Evolutionary conservation across 2,888 invertebrate species (phyloP).

Genomic region (Standfussiana lucernea): DNA sequence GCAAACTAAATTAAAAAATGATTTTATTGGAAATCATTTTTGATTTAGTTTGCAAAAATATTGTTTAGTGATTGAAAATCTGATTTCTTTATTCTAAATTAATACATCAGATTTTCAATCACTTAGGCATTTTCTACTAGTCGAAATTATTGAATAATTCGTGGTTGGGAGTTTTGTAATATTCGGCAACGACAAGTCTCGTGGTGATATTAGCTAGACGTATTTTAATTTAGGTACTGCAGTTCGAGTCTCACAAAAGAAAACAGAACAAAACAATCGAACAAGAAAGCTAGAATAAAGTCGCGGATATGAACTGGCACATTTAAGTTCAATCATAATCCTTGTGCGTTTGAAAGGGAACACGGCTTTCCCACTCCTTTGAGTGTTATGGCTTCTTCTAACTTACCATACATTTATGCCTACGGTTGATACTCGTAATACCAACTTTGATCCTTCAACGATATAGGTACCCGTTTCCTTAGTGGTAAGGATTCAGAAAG

Average conservation of each 20-base stretch:
- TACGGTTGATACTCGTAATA: conserved; percentile 14
- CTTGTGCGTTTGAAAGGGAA: conserved; percentile 26
- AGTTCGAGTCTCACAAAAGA: neutral
- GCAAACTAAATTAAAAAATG: no score
- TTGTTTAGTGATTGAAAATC: neutral
- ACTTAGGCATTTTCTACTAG: neutral
- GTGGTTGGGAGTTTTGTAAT: neutral
- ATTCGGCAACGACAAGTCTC: neutral
- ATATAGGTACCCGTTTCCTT: neutral
- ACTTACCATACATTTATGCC: neutral
- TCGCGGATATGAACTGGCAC: conserved; percentile 9
- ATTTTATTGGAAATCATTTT: no score
- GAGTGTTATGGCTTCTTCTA: conserved; percentile 19
- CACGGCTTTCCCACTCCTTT: conserved; percentile 13
- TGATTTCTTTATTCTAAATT: neutral
- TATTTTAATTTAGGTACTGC: neutral
- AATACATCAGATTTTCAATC: no score
- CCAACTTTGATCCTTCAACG: conserved; percentile 9
- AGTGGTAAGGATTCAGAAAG: conserved; percentile 17
- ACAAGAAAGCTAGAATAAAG: conserved; percentile 2
- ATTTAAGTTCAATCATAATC: conserved; percentile 30
- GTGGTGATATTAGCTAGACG: neutral
- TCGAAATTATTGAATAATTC: neutral
- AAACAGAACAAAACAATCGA: conserved; percentile 15
- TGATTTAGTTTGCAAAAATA: neutral